Evolutionary conservation across 35 echinoderm and acorn worm genomes (phyloP), one percentile per base, ranked within the genome.

Genomic region (Patiria miniata): DNA sequence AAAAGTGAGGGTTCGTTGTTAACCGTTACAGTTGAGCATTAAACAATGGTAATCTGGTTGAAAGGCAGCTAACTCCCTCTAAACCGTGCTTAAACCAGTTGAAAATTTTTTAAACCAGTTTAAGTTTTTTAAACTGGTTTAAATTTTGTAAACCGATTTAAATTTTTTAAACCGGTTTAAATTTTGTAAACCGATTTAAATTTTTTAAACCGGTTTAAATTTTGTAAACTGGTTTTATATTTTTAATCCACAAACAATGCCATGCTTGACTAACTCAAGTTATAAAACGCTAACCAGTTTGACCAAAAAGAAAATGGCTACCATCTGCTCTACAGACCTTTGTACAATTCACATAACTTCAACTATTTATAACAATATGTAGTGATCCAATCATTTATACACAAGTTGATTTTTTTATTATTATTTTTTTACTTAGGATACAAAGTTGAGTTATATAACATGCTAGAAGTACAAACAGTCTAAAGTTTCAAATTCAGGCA

Each of bases 291-390:
- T 73, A 73, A n/a, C 65, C 65, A 30, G 6, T 73, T 73, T 32
- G 65, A 73, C 65, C 42, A 4, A 4, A 4, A 22, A 73, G 65
- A 73, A 73, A 18, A 12, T 73, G 14, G 19, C 65, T 32, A 61
- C 2, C 34, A 47, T 47, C 42, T 47, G 42, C 26, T 73, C 65
- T 73, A 73, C 19, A 30, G 65, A 73, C 29, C 6, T 73, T 22
- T 61, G 58, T 61, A 73, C 65, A 73, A 30, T 16, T 73, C 65
- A 73, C 65, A 73, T 73, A 73, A 73, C 65, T 73, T 34, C 1
- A 30, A 26, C 65, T 73, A 73, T 73, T 73, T 73, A 73, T 73
- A 73, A 73, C 65, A 73, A 73, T 73, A 32, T 61, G n/a, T 30
- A 32, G 65, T 28, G 34, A 30, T 32, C 29, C 19, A 23, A 26